Evolutionary conservation across 1,140 invertebrate genomes (phyloP).

Genomic region (Formica selysi): DNA sequence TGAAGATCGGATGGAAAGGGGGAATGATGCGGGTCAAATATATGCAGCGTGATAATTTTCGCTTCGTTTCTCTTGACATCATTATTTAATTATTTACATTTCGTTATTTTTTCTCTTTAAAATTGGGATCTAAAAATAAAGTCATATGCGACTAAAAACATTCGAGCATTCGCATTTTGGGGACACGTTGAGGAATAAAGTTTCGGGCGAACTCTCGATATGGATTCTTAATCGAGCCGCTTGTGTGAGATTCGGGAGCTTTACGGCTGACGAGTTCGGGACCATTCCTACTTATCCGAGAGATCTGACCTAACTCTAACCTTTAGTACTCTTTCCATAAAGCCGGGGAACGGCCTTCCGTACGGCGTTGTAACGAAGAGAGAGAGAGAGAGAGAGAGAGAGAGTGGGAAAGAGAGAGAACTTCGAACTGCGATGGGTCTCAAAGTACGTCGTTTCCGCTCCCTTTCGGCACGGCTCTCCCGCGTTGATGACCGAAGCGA

Average conservation of each 20-base stretch:
- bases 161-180: too few species aligned
- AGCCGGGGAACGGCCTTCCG: slow-evolving; percentile 35
- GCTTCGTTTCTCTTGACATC: background rate
- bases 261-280: slow-evolving; percentile 36
- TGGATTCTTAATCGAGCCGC: slow-evolving; percentile 41
- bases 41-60: slow-evolving; percentile 24
- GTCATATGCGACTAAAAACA: background rate
- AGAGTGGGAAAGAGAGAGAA: slow-evolving; percentile 1
- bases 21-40: background rate
- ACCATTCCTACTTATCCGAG: background rate
- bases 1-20: background rate
- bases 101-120: background rate
- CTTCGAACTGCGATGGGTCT: slow-evolving; percentile 47
- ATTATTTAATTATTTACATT: slow-evolving; percentile 22
- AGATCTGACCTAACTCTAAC: slow-evolving; percentile 31
- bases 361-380: slow-evolving; percentile 27
- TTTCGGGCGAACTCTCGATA: background rate
- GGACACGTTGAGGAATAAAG: background rate
- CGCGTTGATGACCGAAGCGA: slow-evolving; percentile 57
- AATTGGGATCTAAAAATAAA: background rate
- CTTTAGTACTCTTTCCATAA: slow-evolving; percentile 53
- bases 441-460: slow-evolving; percentile 66
- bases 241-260: slow-evolving; percentile 5
- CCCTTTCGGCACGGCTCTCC: slow-evolving; percentile 2
- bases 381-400: too few species aligned